Evolutionary conservation across 2,113 vertebrate genomes (phyloP), one percentile per base, ranked within the genome.

Genomic region (Numida meleagris): DNA sequence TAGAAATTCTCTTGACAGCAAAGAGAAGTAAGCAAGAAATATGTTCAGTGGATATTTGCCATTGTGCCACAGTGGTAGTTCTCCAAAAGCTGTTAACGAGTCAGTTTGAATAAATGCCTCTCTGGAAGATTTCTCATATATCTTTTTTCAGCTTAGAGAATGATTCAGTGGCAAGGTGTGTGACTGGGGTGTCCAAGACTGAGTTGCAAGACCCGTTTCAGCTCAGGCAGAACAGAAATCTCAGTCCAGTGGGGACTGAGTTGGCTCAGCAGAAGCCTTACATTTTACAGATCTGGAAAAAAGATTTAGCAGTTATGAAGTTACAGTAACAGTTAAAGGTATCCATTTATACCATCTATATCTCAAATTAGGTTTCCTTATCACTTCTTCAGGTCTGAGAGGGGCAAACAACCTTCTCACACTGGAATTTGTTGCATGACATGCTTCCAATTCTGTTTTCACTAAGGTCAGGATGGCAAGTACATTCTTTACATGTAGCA

Each of bases 41-140:
- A 14, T 0, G 46, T 92, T 67, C 12, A 1, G 3, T 79, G 67
- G 15, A 6, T 88, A 31, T 59, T 85, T 88, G 58, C 38, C 0
- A 1, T 43, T 65, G 43, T 15, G 61, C 45, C 6, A 0, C 0
- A 31, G 24, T 7, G 6, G 50, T 53, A 65, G 58, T 34, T 62
- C 9, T 72, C 67, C 43, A 46, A 4, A 38, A 42, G 45, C 38
- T 48, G 15, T 43, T 82, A 71, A 15, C 50, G 4, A 29, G 8
- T 82, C 42, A 15, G 15, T 59, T 80, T 57, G 33, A 83, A 51
- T 66, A 70, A 76, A 65, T 34, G 65, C 5, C 3, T 2, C 8
- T 25, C 46, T 27, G 40, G 34, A 80, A 83, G 40, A 31, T 19
- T 70, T 81, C 43, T 83, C 0, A 29, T 70, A 14, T 86, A 53